phyloP scores from a whole-genome alignment of 2,113 vertebrate species.

The Redunca redunca region DNA sequence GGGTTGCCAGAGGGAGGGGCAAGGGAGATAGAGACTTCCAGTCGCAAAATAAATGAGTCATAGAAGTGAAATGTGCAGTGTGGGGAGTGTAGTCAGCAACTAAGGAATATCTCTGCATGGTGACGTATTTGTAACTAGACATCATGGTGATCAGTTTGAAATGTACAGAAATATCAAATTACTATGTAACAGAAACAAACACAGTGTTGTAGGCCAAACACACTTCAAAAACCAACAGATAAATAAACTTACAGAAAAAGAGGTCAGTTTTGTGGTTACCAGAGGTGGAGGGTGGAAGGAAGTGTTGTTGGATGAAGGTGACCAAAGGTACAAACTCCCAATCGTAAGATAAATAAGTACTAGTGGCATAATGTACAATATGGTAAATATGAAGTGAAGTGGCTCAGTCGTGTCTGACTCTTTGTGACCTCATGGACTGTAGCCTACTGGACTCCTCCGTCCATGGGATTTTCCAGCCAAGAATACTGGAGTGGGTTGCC shows the following conservation, averaged over 20 bases:
- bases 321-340: background rate
- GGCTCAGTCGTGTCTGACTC: too few species aligned
- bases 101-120: background rate
- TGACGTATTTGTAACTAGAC: background rate
- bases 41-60: background rate
- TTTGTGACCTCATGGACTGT: too few species aligned
- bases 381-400: background rate
- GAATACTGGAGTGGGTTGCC: too few species aligned
- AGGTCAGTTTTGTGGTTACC: background rate
- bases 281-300: background rate
- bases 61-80: background rate
- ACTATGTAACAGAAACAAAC: background rate
- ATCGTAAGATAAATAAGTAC: background rate
- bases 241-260: background rate
- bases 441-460: too few species aligned
- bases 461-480: too few species aligned
- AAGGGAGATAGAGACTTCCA: too few species aligned
- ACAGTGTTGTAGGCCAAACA: background rate
- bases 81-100: background rate
- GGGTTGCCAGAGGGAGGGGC: background rate
- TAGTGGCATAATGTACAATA: background rate
- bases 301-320: background rate
- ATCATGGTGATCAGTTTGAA: background rate
- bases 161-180: background rate
- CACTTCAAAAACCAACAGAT: background rate